Percentiles rank a stretch among this genome's conserved stretches.
Evolutionary conservation across 1,140 invertebrate genomes (phyloP).

Genomic region (Ceratosolen fusciceps): DNA sequence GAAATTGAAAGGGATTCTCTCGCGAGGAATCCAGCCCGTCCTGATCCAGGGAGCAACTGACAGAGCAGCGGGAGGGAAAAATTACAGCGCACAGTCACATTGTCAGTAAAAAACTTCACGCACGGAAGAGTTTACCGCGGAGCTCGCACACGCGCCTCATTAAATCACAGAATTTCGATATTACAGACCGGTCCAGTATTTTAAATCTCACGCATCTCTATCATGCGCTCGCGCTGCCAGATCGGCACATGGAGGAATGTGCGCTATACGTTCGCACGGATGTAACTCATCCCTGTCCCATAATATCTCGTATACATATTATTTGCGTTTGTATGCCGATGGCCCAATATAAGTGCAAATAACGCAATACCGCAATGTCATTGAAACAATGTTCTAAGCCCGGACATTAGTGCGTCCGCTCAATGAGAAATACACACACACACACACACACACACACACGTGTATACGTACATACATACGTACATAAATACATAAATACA

Average conservation of each 20-base stretch:
- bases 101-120: constrained; percentile 5
- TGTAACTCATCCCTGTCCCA: constrained; percentile 49
- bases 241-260: no score
- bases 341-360: constrained; percentile 48
- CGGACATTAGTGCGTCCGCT: neutral
- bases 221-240: neutral
- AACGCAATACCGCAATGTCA: neutral
- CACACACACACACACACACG: neutral
- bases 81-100: neutral
- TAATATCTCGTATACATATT: no score
- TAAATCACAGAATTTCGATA: constrained; percentile 48
- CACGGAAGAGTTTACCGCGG: neutral
- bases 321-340: constrained; percentile 46
- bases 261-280: neutral
- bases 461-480: neutral
- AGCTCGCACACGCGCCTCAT: constrained; percentile 16
- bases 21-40: constrained; percentile 2
- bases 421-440: neutral
- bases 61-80: neutral
- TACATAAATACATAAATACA: no score
- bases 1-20: neutral
- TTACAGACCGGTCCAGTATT: constrained; percentile 45
- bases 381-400: neutral
- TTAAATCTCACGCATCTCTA: constrained; percentile 30
- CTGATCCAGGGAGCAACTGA: neutral